phyloP scores from a whole-genome alignment of 30 jellyfish, hydroid and myxozoan genomes.

The Cassiopea andromeda region DNA sequence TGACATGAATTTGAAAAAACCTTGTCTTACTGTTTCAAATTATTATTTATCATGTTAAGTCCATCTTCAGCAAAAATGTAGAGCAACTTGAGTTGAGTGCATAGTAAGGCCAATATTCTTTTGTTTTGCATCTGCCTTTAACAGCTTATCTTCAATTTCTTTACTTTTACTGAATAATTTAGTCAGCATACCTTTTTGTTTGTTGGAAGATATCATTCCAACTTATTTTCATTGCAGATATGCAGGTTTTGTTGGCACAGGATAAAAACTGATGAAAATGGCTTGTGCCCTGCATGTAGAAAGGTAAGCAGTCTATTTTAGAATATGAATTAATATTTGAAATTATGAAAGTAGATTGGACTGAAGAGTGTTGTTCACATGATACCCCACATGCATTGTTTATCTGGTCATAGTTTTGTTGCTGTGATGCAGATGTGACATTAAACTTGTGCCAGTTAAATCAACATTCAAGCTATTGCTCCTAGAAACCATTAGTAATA shows the following conservation, averaged over 20 bases:
- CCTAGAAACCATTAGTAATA: neutral
- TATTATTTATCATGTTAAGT: no score
- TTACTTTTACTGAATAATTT: no score
- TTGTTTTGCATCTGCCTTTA: no score
- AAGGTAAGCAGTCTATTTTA: conserved; percentile 47
- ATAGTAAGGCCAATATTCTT: no score
- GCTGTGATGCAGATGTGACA: neutral
- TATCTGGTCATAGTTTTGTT: neutral
- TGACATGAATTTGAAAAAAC: no score
- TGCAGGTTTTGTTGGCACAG: conserved; percentile 98
- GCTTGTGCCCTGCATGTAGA: conserved; percentile 97
- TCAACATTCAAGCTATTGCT: neutral
- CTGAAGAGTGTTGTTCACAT: neutral
- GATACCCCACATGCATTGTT: neutral
- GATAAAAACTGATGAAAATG: conserved; percentile 93
- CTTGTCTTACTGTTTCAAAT: no score
- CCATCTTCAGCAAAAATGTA: no score
- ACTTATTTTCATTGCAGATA: conserved; percentile 40
- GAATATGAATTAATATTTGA: neutral
- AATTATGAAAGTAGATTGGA: no score
- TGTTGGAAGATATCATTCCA: neutral
- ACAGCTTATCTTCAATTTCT: no score
- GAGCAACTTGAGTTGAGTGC: no score
- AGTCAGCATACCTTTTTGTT: no score
- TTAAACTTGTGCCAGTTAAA: neutral